Conservation (phyloP, 2,113 vertebrate genomes). For the Leucoraja erinaceus region DNA sequence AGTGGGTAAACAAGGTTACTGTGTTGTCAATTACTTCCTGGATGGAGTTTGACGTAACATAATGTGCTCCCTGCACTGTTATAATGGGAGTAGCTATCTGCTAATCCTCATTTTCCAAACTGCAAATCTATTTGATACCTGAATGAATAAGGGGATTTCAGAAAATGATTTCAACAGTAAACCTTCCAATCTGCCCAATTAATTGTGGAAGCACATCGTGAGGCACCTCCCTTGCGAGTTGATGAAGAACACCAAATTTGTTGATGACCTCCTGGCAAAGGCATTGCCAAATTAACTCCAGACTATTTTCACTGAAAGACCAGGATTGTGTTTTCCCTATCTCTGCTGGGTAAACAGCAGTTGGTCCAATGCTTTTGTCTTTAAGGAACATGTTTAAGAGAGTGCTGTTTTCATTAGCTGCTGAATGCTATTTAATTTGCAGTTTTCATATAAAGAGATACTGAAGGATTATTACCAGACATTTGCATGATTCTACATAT, state of each 20-base stretch:
- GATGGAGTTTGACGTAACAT: not conserved
- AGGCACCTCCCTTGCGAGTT: not conserved
- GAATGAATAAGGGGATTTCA: not conserved
- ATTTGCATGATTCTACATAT: too few species aligned
- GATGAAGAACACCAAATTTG: not conserved
- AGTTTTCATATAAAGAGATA: not conserved
- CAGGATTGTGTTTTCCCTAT: not conserved
- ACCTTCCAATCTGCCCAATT: not conserved
- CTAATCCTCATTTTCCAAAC: not conserved
- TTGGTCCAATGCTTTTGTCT: not conserved
- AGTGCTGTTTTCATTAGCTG: not conserved
- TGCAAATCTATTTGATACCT: not conserved
- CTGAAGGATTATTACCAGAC: not conserved
- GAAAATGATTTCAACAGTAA: not conserved
- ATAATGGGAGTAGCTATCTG: not conserved
- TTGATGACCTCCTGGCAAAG: not conserved
- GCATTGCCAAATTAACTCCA: not conserved
- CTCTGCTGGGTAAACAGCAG: not conserved
- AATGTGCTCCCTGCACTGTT: not conserved
- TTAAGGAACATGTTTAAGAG: not conserved
- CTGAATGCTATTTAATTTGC: not conserved
- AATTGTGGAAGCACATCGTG: not conserved
- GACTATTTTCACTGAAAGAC: not conserved
- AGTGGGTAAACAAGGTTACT: not conserved
- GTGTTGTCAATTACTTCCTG: not conserved